Conservation (phyloP, 2,888 invertebrate species). For the Morpho achilles region DNA sequence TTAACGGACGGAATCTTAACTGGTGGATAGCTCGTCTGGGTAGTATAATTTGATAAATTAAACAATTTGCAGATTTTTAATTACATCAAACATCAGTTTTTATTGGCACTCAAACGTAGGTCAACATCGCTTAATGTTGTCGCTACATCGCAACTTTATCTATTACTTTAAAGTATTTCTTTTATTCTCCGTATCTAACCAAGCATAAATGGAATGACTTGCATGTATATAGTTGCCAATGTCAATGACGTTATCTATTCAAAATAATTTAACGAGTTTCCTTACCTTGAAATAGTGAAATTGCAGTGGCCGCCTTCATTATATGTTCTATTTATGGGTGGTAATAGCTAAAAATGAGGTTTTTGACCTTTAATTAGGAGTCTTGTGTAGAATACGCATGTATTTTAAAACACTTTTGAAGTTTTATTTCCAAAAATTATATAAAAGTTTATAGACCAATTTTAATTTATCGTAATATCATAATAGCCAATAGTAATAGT, state of each 20-base stretch:
- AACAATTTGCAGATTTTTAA: no score
- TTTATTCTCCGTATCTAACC: background rate
- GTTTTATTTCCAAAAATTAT: no score
- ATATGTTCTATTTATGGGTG: conserved; percentile 2
- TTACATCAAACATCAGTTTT: no score
- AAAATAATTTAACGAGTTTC: conserved; percentile 1
- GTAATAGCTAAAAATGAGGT: background rate
- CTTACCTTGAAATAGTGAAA: conserved; percentile 10
- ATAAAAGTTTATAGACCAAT: no score
- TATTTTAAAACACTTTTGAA: no score
- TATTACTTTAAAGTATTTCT: background rate
- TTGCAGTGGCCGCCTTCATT: conserved; percentile 6
- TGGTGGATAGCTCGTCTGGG: no score
- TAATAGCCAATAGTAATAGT: no score
- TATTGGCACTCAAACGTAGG: no score
- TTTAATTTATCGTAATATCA: no score
- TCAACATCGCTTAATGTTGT: conserved; percentile 1
- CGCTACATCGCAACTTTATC: background rate
- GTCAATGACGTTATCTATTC: conserved; percentile 5
- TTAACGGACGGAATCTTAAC: no score
- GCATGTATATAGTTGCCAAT: conserved; percentile 1
- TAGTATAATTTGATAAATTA: no score
- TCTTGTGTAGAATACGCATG: background rate
- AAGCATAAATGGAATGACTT: conserved; percentile 9
- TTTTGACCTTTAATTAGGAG: background rate